phyloP scores from a whole-genome alignment of 1,140 invertebrate species.

The Lasaia peninsularis region DNA sequence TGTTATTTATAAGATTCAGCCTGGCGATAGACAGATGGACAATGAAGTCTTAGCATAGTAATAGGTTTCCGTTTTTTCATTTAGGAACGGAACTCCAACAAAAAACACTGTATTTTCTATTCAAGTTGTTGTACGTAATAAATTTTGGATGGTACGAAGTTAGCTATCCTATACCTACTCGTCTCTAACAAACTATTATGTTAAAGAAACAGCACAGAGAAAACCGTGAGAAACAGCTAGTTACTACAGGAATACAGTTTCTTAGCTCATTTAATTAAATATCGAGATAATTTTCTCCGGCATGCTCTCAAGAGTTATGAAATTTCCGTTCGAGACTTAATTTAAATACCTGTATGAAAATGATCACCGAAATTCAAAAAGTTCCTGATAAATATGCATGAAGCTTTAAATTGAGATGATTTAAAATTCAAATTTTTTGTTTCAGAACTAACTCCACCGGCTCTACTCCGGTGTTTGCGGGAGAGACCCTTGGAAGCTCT shows the following conservation, averaged over 20 bases:
- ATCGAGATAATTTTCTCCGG: not conserved
- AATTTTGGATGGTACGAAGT: no score
- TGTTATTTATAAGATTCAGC: no score
- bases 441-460: conserved; percentile 81
- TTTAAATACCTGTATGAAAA: conserved; percentile 9
- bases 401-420: conserved; percentile 5
- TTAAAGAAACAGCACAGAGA: not conserved
- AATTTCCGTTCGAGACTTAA: conserved; percentile 1
- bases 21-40: no score
- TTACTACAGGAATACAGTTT: not conserved
- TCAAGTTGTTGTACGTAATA: no score
- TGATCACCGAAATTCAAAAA: conserved; percentile 1
- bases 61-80: no score
- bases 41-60: no score
- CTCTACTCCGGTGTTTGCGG: conserved; percentile 89
- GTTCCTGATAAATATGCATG: conserved; percentile 4
- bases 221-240: no score
- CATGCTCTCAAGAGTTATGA: not conserved
- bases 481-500: conserved; percentile 86
- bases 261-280: not conserved
- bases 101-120: no score
- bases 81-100: no score
- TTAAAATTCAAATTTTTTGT: conserved; percentile 15
- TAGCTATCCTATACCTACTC: no score
- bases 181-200: no score